Evolutionary conservation across 1,140 invertebrate genomes (phyloP).

Genomic region (Drosophila nigrodunni): DNA sequence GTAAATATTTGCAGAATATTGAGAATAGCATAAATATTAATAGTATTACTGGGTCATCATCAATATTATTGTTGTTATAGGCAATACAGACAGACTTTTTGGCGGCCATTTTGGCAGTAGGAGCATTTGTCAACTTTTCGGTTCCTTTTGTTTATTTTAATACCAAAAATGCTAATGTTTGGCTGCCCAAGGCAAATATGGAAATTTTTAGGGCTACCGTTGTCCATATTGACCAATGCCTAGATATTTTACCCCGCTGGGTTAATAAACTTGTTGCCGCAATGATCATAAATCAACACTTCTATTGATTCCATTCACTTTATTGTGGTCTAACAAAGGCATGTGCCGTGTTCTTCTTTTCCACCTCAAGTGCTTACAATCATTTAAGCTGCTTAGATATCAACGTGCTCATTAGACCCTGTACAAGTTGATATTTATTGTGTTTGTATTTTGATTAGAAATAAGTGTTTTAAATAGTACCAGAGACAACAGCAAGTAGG

Average conservation of each 20-base stretch:
- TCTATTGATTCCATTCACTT: conserved; percentile 56
- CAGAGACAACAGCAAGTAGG: neutral
- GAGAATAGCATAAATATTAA: conserved; percentile 49
- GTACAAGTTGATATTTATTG: neutral
- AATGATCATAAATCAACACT: conserved; percentile 66
- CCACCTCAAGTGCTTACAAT: conserved; percentile 42
- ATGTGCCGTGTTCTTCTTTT: conserved; percentile 27
- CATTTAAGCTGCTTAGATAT: conserved; percentile 64
- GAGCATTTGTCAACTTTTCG: conserved; percentile 36
- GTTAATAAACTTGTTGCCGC: conserved; percentile 75
- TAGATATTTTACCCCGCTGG: conserved; percentile 33
- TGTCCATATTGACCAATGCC: conserved; percentile 28
- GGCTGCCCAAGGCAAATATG: conserved; percentile 58
- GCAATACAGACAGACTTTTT: conserved; percentile 8
- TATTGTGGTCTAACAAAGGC: conserved; percentile 41
- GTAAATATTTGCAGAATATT: conserved; percentile 1
- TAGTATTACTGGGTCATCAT: conserved; percentile 27
- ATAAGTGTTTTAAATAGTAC: neutral
- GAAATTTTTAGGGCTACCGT: conserved; percentile 55
- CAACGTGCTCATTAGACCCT: neutral
- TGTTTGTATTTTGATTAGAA: neutral
- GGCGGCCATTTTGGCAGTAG: neutral
- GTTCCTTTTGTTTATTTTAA: conserved; percentile 17
- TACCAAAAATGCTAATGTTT: conserved; percentile 46
- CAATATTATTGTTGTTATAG: neutral